Evolutionary conservation across 2,113 vertebrate species (phyloP), one percentile per base, ranked within the genome.

Genomic region (Corvus moneduloides): DNA sequence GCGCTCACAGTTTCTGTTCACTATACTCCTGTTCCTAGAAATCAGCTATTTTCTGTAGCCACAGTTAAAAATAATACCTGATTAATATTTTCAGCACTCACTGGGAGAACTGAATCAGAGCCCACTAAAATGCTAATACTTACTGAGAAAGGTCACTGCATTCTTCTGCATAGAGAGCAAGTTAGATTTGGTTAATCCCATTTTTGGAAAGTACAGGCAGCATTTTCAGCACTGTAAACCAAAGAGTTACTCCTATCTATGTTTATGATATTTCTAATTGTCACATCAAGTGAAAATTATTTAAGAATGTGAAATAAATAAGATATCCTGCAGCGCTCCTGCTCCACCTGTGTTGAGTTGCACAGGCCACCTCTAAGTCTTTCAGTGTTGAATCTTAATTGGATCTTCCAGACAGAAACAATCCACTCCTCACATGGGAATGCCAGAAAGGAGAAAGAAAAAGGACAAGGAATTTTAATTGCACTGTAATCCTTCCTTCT

Each of bases 381-480:
- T 55, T 19, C 37, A 35, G 56, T 2, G 7, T 12, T 35, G 61
- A 56, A 61, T 61, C 37, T 93, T 95, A 72, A 95, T 92, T 91
- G 93, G 87, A 62, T 89, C 89, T 69, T 80, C 81, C 89, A 83
- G 84, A 54, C 62, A 82, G 71, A 76, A 95, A 93, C 84, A 84
- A 76, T 49, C 84, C 51, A 27, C 49, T n/a, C 74, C 33, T 61
- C 71, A 56, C 58, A 52, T 32, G 24, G 84, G 66, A 91, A 52
- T 51, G 87, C 93, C 96, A 95, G 69, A 22, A 72, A 82, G 76
- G 48, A 30, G 58, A 44, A 82, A 64, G 68, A 18, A 84, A 78
- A 92, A 54, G 69, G 37, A 87, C n/a, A 22, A 89, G 91, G 93
- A 96, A 95, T 95, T 94, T 96, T 97, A 97, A 96, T 97, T 97